A percentile compares a stretch with the other conserved stretches of the same genome.
These are phyloP conservation scores for Penaeus vannamei DNA, from an alignment of 1,140 invertebrate genomes.

Conservation along the genomic window DNA sequence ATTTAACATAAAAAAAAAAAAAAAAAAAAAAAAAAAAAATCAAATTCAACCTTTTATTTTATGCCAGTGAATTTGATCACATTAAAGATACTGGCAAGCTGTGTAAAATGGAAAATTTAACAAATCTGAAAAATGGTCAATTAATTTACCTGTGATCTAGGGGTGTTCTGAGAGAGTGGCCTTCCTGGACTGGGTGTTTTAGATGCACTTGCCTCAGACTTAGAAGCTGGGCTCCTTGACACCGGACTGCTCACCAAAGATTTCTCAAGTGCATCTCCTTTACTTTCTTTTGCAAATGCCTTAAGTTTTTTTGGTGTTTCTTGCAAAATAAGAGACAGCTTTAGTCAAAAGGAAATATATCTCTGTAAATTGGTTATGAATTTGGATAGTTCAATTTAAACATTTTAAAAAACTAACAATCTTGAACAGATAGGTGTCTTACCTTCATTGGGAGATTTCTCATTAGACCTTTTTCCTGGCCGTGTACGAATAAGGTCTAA, in stretches of 20 bases:
- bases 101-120: background rate
- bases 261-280: background rate
- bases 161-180: background rate
- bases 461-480: constrained; percentile 68
- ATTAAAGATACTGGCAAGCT: too few species aligned
- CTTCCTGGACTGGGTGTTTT: constrained; percentile 34
- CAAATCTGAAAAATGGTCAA: background rate
- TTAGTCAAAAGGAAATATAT: background rate
- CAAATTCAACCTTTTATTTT: too few species aligned
- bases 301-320: constrained; percentile 18
- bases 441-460: constrained; percentile 5
- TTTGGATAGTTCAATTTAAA: background rate
- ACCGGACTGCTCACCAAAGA: background rate
- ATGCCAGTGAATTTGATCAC: too few species aligned
- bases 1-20: too few species aligned
- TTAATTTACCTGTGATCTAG: background rate
- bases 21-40: too few species aligned
- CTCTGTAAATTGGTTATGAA: background rate
- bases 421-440: background rate
- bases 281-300: constrained; percentile 14
- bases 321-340: background rate
- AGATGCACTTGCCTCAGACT: background rate
- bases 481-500: constrained; percentile 82
- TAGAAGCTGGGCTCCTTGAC: background rate
- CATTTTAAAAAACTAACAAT: too few species aligned